These are phyloP conservation scores for Tyrophagus putrescentiae DNA, from an alignment of 1,140 invertebrate genomes.

Conservation along the genomic window DNA sequence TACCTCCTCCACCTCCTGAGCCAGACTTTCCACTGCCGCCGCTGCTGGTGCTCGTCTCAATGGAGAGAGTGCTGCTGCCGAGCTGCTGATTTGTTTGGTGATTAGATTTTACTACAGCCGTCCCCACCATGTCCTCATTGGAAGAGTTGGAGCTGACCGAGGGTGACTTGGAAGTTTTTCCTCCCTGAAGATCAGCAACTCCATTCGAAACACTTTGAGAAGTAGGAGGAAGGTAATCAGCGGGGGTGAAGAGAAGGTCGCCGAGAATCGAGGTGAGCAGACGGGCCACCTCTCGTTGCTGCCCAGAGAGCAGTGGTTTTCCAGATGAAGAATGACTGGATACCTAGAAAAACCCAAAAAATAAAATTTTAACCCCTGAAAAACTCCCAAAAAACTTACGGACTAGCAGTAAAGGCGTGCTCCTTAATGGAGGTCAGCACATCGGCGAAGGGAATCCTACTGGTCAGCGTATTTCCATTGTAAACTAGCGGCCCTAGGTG, in stretches of 20 bases:
- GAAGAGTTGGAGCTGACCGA: background rate
- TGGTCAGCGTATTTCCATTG: conserved; percentile 44
- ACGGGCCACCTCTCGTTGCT: conserved; percentile 31
- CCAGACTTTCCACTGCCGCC: background rate
- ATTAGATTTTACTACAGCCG: conserved; percentile 6
- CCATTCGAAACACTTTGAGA: too few species aligned
- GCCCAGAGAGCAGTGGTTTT: conserved; percentile 35
- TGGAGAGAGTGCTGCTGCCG: background rate
- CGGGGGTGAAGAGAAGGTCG: conserved; percentile 29
- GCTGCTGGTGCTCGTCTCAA: background rate
- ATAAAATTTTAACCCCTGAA: background rate
- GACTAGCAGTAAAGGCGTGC: conserved; percentile 41
- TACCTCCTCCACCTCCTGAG: too few species aligned
- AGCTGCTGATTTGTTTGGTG: background rate
- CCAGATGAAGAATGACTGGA: conserved; percentile 36
- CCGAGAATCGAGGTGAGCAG: conserved; percentile 30
- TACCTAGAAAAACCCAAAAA: conserved; percentile 28
- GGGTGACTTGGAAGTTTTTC: background rate
- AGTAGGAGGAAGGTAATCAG: too few species aligned
- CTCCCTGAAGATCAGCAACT: background rate
- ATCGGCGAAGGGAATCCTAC: conserved; percentile 40
- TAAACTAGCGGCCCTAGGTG: conserved; percentile 36
- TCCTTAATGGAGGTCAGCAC: conserved; percentile 42
- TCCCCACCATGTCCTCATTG: conserved; percentile 6
- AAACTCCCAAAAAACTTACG: conserved; percentile 24